Percentiles rank a stretch among this genome's conserved stretches.
phyloP scores from a whole-genome alignment of 2,113 vertebrate species.

The Dipodomys merriami region DNA sequence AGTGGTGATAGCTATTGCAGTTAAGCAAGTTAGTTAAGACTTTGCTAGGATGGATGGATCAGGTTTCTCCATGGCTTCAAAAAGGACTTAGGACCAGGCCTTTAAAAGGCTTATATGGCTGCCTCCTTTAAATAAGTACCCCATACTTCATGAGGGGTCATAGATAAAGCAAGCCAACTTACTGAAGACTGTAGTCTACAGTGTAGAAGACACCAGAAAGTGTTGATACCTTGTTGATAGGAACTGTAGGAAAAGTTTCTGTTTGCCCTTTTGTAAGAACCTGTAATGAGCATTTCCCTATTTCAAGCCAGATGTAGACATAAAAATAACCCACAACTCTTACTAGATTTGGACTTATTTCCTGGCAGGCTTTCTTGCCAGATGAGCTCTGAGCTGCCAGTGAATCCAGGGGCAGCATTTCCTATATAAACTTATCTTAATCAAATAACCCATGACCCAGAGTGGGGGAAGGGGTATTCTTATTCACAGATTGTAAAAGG shows the following conservation, averaged over 20 bases:
- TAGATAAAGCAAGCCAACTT: slow-evolving; percentile 67
- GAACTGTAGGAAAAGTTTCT: slow-evolving; percentile 74
- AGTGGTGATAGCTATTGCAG: slow-evolving; percentile 10
- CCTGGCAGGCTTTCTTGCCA: slow-evolving; percentile 59
- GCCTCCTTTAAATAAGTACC: slow-evolving; percentile 77
- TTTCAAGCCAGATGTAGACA: slow-evolving; percentile 81
- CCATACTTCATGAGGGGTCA: slow-evolving; percentile 53
- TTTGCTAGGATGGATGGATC: slow-evolving; percentile 7
- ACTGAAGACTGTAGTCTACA: slow-evolving; percentile 36
- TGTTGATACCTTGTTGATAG: slow-evolving; percentile 68
- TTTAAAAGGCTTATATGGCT: slow-evolving; percentile 73
- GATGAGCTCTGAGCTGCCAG: slow-evolving; percentile 54
- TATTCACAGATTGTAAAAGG: slow-evolving; percentile 84
- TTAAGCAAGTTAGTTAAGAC: not conserved
- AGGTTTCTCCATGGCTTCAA: slow-evolving; percentile 72
- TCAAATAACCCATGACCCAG: slow-evolving; percentile 81
- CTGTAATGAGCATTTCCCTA: slow-evolving; percentile 69
- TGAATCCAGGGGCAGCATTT: slow-evolving; percentile 48
- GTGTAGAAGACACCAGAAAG: slow-evolving; percentile 71
- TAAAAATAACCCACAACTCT: slow-evolving; percentile 81
- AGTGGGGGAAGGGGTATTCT: slow-evolving; percentile 78
- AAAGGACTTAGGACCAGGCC: slow-evolving; percentile 74
- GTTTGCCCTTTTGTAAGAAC: slow-evolving; percentile 71
- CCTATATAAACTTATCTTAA: slow-evolving; percentile 82
- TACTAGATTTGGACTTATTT: slow-evolving; percentile 70